Evolutionary conservation across 2,113 vertebrate species (phyloP).

Genomic region (Mobula hypostoma): DNA sequence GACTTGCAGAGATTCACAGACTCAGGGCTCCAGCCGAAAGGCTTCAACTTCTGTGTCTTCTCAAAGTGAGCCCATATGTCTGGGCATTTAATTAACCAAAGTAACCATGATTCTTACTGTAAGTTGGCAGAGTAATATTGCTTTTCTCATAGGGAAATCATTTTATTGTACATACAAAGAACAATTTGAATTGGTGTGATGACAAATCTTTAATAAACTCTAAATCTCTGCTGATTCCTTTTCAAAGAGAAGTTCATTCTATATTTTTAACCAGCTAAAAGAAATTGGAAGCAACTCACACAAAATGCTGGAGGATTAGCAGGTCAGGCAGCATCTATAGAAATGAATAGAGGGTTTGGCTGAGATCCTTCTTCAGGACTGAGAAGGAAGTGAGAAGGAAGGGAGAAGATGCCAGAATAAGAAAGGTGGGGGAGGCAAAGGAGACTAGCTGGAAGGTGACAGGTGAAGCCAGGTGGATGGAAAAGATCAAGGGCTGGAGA

Average conservation of each 20-base stretch:
- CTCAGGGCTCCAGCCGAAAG: too few species aligned
- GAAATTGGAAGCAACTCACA: neutral
- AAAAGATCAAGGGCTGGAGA: too few species aligned
- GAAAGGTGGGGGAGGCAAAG: too few species aligned
- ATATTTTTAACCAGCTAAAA: neutral
- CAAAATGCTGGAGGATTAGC: too few species aligned
- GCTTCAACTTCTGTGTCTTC: neutral
- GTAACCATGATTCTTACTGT: neutral
- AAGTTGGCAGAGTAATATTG: neutral
- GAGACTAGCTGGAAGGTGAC: too few species aligned
- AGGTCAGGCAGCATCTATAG: too few species aligned
- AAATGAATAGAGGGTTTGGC: too few species aligned
- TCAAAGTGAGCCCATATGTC: neutral
- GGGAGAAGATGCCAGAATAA: too few species aligned
- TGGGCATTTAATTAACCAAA: neutral
- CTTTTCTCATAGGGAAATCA: neutral
- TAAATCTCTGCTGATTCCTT: neutral
- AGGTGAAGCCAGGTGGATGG: too few species aligned
- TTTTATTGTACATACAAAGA: neutral
- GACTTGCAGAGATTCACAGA: too few species aligned
- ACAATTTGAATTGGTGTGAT: neutral
- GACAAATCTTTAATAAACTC: neutral
- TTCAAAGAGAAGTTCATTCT: neutral
- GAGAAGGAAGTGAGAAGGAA: too few species aligned
- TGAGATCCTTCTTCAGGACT: too few species aligned